A percentile compares a stretch with the other conserved stretches of the same genome.
These are phyloP conservation scores for Formicarius rufipectus DNA, from an alignment of 2,113 vertebrate species.

Conservation along the genomic window DNA sequence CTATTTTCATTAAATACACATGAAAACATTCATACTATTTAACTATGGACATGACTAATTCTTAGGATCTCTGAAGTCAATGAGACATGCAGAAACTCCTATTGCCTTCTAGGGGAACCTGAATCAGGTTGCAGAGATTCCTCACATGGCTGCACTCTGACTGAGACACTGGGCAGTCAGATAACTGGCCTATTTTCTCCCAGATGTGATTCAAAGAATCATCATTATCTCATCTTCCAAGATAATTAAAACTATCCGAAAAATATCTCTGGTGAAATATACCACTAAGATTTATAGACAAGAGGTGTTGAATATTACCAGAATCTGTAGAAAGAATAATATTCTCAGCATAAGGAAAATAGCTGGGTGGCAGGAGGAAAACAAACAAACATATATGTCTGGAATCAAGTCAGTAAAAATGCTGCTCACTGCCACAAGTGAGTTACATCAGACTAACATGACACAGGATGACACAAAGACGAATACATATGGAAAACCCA, in stretches of 20 bases:
- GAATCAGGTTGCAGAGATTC: neutral
- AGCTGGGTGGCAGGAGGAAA: neutral
- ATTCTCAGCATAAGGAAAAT: neutral
- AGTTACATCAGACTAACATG: neutral
- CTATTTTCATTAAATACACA: neutral
- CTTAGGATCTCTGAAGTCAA: neutral
- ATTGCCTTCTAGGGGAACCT: neutral
- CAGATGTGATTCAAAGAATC: neutral
- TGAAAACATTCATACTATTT: neutral
- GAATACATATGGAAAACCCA: conserved; percentile 28
- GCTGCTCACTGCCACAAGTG: neutral
- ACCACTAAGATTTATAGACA: neutral
- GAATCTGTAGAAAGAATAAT: neutral
- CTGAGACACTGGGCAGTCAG: neutral
- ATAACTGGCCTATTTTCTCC: neutral
- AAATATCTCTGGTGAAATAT: neutral
- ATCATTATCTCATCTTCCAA: neutral
- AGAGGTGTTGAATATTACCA: neutral
- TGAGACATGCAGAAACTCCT: neutral
- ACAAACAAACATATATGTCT: neutral
- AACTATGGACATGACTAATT: neutral
- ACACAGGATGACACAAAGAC: neutral
- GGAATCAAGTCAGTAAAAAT: neutral
- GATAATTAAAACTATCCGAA: neutral
- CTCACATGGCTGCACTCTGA: neutral